Percentiles rank a stretch among this genome's conserved stretches.
Conservation (phyloP, 2,888 invertebrate genomes). For the Limenitis camilla region DNA sequence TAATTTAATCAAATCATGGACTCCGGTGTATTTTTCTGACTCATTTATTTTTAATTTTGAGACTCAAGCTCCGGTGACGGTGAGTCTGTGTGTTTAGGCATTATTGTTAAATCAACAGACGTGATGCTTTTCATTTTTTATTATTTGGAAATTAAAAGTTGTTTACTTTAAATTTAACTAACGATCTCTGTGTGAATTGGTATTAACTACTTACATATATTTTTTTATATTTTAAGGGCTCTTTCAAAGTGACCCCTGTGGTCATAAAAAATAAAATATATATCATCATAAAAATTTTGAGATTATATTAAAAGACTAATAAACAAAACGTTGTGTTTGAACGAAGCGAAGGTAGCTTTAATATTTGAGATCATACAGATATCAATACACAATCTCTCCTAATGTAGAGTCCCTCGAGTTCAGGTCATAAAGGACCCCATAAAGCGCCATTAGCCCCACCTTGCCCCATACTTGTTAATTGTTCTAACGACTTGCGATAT, state of each 20-base stretch:
- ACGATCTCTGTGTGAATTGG: no score
- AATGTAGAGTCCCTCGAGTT: slow-evolving; percentile 4
- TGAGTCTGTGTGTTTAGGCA: slow-evolving; percentile 18
- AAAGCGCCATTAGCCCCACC: slow-evolving; percentile 22
- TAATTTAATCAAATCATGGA: slow-evolving; percentile 67
- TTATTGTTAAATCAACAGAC: slow-evolving; percentile 26
- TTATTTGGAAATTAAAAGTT: background rate
- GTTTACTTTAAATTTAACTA: no score
- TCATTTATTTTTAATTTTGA: slow-evolving; percentile 67
- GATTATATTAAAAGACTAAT: no score
- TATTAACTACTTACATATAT: no score
- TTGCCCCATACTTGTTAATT: slow-evolving; percentile 43
- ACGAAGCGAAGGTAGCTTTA: no score
- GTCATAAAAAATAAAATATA: no score
- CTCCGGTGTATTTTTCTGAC: slow-evolving; percentile 56
- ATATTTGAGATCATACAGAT: background rate
- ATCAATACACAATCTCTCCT: slow-evolving; percentile 2
- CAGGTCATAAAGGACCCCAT: slow-evolving; percentile 8
- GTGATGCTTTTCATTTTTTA: slow-evolving; percentile 17
- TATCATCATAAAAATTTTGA: no score
- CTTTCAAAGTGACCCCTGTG: no score
- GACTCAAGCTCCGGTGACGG: slow-evolving; percentile 10
- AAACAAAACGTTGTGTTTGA: no score
- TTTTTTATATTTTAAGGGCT: no score
- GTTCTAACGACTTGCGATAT: slow-evolving; percentile 29